Evolutionary conservation across 2,888 invertebrate genomes (phyloP).

Genomic region (Ochlodes sylvanus): DNA sequence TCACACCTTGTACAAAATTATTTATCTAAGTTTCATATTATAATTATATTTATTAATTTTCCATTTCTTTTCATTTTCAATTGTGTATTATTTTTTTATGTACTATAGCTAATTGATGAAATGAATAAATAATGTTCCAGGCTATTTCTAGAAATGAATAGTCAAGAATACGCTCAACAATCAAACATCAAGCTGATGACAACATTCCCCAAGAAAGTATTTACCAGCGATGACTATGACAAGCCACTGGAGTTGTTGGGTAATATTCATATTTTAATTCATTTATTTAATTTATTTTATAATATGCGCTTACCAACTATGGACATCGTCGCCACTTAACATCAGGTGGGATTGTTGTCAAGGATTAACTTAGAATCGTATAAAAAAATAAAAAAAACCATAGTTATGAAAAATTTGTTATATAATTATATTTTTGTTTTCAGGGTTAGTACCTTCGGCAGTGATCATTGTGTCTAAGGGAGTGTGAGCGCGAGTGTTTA

Average conservation of each 20-base stretch:
- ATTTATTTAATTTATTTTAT: no score
- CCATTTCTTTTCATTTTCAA: no score
- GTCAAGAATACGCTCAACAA: slow-evolving; percentile 86
- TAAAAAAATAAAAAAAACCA: no score
- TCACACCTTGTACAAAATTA: no score
- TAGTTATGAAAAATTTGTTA: no score
- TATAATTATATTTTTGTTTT: slow-evolving; percentile 54
- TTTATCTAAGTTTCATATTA: no score
- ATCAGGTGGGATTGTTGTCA: no score
- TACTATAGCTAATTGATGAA: not conserved
- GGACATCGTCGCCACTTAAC: no score
- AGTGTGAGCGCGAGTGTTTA: slow-evolving; percentile 10
- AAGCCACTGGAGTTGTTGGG: slow-evolving; percentile 94
- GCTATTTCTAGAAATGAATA: slow-evolving; percentile 93
- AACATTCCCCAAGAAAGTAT: slow-evolving; percentile 95
- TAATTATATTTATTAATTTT: no score
- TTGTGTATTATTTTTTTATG: no score
- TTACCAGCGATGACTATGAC: slow-evolving; percentile 93
- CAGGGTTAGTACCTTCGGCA: slow-evolving; percentile 93
- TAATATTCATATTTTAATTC: slow-evolving; percentile 57
- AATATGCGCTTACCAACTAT: no score
- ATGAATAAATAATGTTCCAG: slow-evolving; percentile 48
- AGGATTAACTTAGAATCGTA: no score
- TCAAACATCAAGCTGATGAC: slow-evolving; percentile 94
- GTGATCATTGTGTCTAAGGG: slow-evolving; percentile 90